These are phyloP conservation scores for Papilio demoleus DNA, from an alignment of 2,888 invertebrate species.

Conservation along the genomic window DNA sequence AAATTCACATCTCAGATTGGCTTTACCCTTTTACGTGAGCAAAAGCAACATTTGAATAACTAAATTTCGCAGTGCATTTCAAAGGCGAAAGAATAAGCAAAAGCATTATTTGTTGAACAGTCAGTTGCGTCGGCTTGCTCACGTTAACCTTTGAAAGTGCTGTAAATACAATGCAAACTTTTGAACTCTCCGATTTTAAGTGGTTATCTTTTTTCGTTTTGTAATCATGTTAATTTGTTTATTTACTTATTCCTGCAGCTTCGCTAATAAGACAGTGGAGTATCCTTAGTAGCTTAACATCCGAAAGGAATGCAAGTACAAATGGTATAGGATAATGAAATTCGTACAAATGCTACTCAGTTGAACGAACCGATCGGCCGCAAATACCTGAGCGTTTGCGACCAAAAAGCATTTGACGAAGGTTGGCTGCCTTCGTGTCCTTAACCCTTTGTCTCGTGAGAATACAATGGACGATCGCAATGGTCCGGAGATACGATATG, in stretches of 20 bases:
- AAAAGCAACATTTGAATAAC: slow-evolving; percentile 48
- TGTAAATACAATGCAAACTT: slow-evolving; percentile 43
- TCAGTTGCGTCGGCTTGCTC: slow-evolving; percentile 49
- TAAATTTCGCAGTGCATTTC: slow-evolving; percentile 52
- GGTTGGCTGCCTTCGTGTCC: slow-evolving; percentile 71
- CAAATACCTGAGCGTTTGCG: slow-evolving; percentile 73
- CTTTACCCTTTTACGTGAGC: slow-evolving; percentile 27
- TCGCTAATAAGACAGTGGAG: neutral
- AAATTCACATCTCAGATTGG: slow-evolving; percentile 27
- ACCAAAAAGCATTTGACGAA: slow-evolving; percentile 78
- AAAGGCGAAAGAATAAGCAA: slow-evolving; percentile 51
- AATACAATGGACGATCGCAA: slow-evolving; percentile 80
- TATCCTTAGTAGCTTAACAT: neutral
- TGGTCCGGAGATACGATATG: slow-evolving; percentile 78
- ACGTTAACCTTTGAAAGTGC: slow-evolving; percentile 46
- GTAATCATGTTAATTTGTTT: slow-evolving; percentile 29
- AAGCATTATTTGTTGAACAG: slow-evolving; percentile 54
- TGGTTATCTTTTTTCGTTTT: slow-evolving; percentile 27
- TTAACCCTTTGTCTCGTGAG: slow-evolving; percentile 81
- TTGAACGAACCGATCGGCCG: slow-evolving; percentile 57
- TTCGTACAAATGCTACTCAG: slow-evolving; percentile 43
- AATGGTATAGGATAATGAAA: neutral
- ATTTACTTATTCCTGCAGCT: neutral
- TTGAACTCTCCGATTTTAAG: slow-evolving; percentile 29
- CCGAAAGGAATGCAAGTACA: neutral